Evolutionary conservation across 1,140 invertebrate genomes (phyloP), one percentile per base, ranked within the genome.

Genomic region (Latrodectus geometricus): DNA sequence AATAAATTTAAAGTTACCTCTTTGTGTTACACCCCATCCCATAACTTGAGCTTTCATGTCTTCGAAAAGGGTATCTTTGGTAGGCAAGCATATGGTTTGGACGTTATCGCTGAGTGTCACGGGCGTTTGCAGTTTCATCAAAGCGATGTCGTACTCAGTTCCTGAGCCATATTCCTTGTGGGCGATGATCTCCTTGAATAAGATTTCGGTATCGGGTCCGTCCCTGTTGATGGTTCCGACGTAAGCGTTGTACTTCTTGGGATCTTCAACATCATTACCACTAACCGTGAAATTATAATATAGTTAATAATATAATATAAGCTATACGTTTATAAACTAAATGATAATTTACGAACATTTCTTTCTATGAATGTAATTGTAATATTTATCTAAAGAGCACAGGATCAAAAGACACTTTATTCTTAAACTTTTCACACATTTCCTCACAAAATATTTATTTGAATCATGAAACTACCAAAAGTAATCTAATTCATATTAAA

Each of bases 121-220:
- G 35, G 95, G 93, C 88, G 93, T 93, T 8, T 94, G 94, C 78
- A 98, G 92, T 90, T 96, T 96, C 94, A 97, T 94, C 70, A 98
- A 90, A 61, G 96, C 96, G 89, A 89, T 89, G n/a, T n/a, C n/a
- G n/a, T n/a, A n/a, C n/a, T n/a, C n/a, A n/a, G n/a, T n/a, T n/a
- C n/a, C n/a, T n/a, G n/a, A n/a, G n/a, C n/a, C n/a, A n/a, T n/a
- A n/a, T n/a, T n/a, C n/a, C n/a, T n/a, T n/a, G n/a, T n/a, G n/a
- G n/a, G n/a, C n/a, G n/a, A n/a, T n/a, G n/a, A n/a, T n/a, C n/a
- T n/a, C n/a, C n/a, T n/a, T n/a, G 21, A 81, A 81, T 9, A 14
- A 12, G n/a, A 81, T 72, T 56, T 81, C 79, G 11, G 79, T 81
- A 17, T 81, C 79, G 14, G 79, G 79, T 81, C 79, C 79, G 23